Percentiles rank a stretch among this genome's conserved stretches.
phyloP scores from a whole-genome alignment of 2,888 invertebrate genomes.

The Mimumesa dahlbomi region DNA sequence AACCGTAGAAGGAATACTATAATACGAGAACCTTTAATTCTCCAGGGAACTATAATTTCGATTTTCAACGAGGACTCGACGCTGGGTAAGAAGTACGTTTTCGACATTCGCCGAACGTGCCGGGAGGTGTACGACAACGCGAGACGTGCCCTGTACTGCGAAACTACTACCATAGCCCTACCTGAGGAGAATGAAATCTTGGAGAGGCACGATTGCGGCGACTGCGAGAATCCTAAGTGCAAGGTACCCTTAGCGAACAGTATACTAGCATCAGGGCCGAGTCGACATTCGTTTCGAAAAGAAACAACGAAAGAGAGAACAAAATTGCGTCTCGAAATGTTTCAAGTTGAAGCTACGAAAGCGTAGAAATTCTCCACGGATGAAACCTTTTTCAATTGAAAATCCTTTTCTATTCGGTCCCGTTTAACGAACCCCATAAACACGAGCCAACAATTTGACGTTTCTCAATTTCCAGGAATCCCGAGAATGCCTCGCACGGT shows the following conservation, averaged over 20 bases:
- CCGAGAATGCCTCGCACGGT: constrained; percentile 81
- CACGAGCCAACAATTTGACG: not conserved
- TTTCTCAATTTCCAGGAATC: constrained; percentile 79
- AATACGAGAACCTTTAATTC: not conserved
- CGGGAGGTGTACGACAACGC: constrained; percentile 95
- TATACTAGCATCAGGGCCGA: too few species aligned
- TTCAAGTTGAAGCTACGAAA: too few species aligned
- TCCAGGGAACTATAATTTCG: constrained; percentile 91
- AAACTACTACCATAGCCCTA: constrained; percentile 72
- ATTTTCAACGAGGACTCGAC: constrained; percentile 95
- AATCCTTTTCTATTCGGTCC: too few species aligned
- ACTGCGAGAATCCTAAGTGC: constrained; percentile 77
- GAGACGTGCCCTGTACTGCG: constrained; percentile 86
- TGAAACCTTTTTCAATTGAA: too few species aligned
- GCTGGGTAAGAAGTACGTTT: constrained; percentile 93
- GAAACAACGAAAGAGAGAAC: too few species aligned
- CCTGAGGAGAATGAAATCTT: constrained; percentile 74
- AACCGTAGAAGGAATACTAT: not conserved
- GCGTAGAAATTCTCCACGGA: too few species aligned
- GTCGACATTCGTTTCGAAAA: too few species aligned
- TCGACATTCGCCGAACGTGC: constrained; percentile 93
- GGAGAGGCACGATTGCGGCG: constrained; percentile 73
- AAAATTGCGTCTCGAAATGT: too few species aligned
- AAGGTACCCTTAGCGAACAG: constrained; percentile 65
- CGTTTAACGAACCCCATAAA: too few species aligned